phyloP scores from a whole-genome alignment of 2,888 invertebrate genomes.

The Augochlorella aurata region DNA sequence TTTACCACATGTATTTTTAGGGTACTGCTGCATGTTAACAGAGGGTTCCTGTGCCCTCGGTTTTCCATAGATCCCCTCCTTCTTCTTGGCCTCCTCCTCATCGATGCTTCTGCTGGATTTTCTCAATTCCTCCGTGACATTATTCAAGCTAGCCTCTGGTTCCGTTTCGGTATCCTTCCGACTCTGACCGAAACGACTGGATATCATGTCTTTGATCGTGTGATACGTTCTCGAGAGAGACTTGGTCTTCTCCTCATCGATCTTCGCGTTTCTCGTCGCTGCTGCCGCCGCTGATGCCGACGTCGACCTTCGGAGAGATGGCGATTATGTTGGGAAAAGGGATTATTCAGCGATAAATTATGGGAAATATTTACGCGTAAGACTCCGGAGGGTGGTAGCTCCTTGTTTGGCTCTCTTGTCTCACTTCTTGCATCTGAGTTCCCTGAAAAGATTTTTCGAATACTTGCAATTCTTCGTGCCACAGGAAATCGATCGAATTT shows the following conservation, averaged over 20 bases:
- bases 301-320: constrained; percentile 67
- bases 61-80: constrained; percentile 85
- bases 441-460: constrained; percentile 68
- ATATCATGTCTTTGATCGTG: constrained; percentile 92
- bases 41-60: constrained; percentile 81
- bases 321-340: constrained; percentile 37
- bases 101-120: constrained; percentile 81
- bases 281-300: constrained; percentile 68
- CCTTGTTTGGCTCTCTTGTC: constrained; percentile 74
- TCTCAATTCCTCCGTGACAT: constrained; percentile 85
- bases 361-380: constrained; percentile 74
- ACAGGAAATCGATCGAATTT: neutral
- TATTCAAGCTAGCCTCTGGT: constrained; percentile 84
- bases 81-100: constrained; percentile 81
- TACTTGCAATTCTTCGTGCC: neutral
- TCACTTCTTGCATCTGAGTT: constrained; percentile 74
- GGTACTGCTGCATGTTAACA: constrained; percentile 74
- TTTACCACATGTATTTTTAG: constrained; percentile 76
- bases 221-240: constrained; percentile 91
- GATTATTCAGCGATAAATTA: neutral
- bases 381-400: constrained; percentile 74
- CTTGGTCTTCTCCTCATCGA: constrained; percentile 82
- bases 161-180: constrained; percentile 83
- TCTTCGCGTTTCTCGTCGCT: constrained; percentile 69
- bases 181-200: constrained; percentile 88